Base-by-base conservation (phyloP, 2,113 vertebrate species). In the Pedionomus torquatus region DNA sequence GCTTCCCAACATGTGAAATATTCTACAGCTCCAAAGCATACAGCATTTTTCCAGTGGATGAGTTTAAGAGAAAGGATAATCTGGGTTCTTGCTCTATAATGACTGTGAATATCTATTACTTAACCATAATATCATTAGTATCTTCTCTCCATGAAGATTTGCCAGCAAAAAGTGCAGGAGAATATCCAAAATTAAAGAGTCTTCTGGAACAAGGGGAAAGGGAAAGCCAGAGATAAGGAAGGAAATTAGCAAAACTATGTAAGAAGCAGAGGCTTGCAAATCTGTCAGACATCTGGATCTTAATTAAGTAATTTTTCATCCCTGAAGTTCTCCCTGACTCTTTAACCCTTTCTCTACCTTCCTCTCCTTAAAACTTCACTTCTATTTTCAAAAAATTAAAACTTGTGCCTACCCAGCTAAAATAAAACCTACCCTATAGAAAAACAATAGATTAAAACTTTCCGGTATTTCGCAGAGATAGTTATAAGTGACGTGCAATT, bases 141-240 rank as follows among this genome's bases (percentile, higher is more conserved):
- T 83, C 75, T 96, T 84, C 39, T 28, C 49, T 84, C 70, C 44
- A 13, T 26, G 35, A 91, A 84, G 31, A 82, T 41, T 35, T 84
- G 80, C 55, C 69, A 97, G 61, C 35, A 93, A 78, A 86, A 65
- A 75, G 52, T 71, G 43, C 72, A 87, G 24, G 8, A 51, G 33
- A 63, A n/a, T 77, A 70, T 92, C 76, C 71, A 90, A 76, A 93
- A 68, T n/a, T 70, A 19, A 95, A 94, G 72, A 81, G 48, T 69
- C 71, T 93, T 95, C 72, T 94, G 88, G 55, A 95, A 89, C 48
- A 77, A 90, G 66, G 76, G 74, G 44, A 87, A 96, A 91, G 66
- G 70, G 55, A 94, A 95, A 97, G 52, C 33, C 49, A 89, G 86
- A 95, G 95, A 94, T 93, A 97, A 95, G 90, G 76, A 93, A 91